A percentile compares a stretch with the other conserved stretches of the same genome.
phyloP scores from a whole-genome alignment of 53 echinoderm and acorn worm genomes.

The Crossaster papposus region DNA sequence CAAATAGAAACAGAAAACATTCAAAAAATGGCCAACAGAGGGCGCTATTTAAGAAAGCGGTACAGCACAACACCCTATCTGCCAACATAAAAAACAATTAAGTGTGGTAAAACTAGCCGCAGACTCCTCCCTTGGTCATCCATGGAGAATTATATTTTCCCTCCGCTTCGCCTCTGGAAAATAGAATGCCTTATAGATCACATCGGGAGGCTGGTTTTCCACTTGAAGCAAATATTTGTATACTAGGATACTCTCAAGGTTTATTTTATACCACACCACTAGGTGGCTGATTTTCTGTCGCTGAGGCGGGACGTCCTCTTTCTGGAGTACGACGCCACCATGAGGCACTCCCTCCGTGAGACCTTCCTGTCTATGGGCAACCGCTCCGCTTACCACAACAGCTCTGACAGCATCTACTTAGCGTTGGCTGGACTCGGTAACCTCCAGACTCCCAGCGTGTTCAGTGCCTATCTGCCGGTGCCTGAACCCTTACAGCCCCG shows the following conservation, averaged over 20 bases:
- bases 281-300: conserved; percentile 90
- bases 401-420: conserved; percentile 79
- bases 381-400: conserved; percentile 64
- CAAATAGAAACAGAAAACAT: too few relatives aligned
- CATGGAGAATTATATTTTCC: too few relatives aligned
- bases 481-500: conserved; percentile 92
- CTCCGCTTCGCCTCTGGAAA: too few relatives aligned
- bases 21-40: too few relatives aligned
- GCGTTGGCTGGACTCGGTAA: conserved; percentile 83
- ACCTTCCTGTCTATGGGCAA: conserved; percentile 95
- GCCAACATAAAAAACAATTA: too few relatives aligned
- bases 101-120: too few relatives aligned
- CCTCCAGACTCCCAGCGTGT: conserved; percentile 78
- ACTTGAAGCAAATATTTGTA: neutral
- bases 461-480: conserved; percentile 73
- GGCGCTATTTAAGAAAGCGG: too few relatives aligned
- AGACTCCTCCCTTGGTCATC: too few relatives aligned
- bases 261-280: neutral
- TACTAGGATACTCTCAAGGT: neutral
- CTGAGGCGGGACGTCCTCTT: conserved; percentile 87
- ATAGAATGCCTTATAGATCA: too few relatives aligned
- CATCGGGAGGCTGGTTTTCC: too few relatives aligned
- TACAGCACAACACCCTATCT: too few relatives aligned
- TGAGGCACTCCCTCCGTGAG: conserved; percentile 88
- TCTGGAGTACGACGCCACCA: conserved; percentile 89